Conservation (phyloP, 1,140 invertebrate genomes). For the Dendrolimus kikuchii region DNA sequence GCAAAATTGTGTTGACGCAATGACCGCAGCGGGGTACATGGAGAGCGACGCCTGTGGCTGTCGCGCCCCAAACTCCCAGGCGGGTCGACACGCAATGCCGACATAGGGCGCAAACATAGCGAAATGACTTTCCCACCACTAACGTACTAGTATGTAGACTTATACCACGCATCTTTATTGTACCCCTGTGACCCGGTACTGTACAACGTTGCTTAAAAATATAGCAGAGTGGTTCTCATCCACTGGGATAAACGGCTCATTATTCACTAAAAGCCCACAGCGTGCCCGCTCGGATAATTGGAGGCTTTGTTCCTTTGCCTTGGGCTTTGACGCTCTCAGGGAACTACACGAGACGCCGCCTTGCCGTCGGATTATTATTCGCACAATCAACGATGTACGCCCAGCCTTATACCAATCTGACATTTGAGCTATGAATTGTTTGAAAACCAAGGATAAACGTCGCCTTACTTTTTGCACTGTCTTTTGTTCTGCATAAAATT, state of each 20-base stretch:
- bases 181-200: constrained; percentile 37
- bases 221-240: constrained; percentile 56
- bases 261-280: constrained; percentile 70
- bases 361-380: constrained; percentile 46
- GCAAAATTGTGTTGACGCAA: constrained; percentile 53
- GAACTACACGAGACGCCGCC: constrained; percentile 33
- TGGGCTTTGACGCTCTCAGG: constrained; percentile 47
- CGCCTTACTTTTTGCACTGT: constrained; percentile 29
- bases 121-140: too few relatives aligned
- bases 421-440: constrained; percentile 39
- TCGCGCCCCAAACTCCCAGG: not conserved
- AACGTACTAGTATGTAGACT: too few relatives aligned
- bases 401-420: constrained; percentile 49
- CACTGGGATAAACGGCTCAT: constrained; percentile 60
- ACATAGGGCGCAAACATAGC: not conserved
- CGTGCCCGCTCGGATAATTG: constrained; percentile 63
- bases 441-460: constrained; percentile 25
- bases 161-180: too few relatives aligned
- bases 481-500: constrained; percentile 8
- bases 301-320: constrained; percentile 61
- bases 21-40: constrained; percentile 27
- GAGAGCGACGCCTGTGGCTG: not conserved
- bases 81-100: constrained; percentile 6
- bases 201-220: constrained; percentile 44
- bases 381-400: constrained; percentile 47